phyloP scores from a whole-genome alignment of 2,888 invertebrate genomes.

The Monochamus alternatus region DNA sequence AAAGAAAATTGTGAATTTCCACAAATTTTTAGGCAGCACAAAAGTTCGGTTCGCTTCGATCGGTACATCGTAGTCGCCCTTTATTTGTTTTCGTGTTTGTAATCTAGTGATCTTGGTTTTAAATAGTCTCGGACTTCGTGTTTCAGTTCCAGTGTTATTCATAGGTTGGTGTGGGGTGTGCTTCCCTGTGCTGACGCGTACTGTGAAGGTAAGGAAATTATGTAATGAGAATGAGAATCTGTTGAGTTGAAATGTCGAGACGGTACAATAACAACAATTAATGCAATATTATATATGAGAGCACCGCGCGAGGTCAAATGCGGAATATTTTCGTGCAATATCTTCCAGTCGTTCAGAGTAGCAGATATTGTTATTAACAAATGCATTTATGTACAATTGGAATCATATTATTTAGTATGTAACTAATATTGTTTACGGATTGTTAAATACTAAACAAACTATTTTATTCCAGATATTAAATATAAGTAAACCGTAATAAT shows the following conservation, averaged over 20 bases:
- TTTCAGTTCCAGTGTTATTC: conserved; percentile 28
- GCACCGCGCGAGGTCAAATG: neutral
- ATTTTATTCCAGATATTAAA: too few relatives aligned
- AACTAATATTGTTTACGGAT: too few relatives aligned
- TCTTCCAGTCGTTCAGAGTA: neutral
- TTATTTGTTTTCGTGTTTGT: conserved; percentile 27
- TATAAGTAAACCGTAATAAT: too few relatives aligned
- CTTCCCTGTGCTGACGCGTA: neutral
- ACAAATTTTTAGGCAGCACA: neutral
- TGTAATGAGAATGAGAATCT: neutral
- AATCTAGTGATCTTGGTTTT: conserved; percentile 20
- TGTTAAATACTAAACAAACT: too few relatives aligned
- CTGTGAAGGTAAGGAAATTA: conserved; percentile 12
- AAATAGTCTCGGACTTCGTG: conserved; percentile 14
- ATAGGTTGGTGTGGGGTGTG: conserved; percentile 25
- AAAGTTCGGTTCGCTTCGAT: neutral
- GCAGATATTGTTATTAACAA: neutral
- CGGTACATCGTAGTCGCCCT: neutral
- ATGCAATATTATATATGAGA: neutral
- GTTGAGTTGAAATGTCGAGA: neutral
- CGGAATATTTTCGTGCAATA: neutral
- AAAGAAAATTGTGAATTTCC: neutral
- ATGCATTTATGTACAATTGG: too few relatives aligned
- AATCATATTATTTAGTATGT: too few relatives aligned
- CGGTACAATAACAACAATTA: neutral